Conservation (phyloP, 2,888 invertebrate genomes). For the Caenorhabditis sp. region DNA sequence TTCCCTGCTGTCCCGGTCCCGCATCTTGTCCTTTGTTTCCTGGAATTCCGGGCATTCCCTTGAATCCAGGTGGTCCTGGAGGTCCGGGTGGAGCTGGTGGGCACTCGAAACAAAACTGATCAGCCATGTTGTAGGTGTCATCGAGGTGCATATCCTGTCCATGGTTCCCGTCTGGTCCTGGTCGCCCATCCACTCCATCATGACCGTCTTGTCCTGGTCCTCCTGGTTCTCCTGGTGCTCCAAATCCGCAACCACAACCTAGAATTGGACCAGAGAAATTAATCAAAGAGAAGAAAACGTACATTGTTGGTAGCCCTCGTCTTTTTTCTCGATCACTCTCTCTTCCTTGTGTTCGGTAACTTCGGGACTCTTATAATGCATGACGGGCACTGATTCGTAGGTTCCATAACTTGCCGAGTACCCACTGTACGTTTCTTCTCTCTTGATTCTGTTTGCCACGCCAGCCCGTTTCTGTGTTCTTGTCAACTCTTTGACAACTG, state of each 20-base stretch:
- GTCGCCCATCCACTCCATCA: conserved; percentile 60
- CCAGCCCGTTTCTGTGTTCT: conserved; percentile 45
- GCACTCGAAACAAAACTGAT: conserved; percentile 68
- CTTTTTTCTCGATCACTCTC: conserved; percentile 35
- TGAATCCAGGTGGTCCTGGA: conserved; percentile 62
- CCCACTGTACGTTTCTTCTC: conserved; percentile 57
- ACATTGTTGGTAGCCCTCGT: conserved; percentile 51
- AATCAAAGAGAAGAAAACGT: not conserved
- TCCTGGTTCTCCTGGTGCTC: conserved; percentile 67
- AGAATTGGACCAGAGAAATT: conserved; percentile 1
- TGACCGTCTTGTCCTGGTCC: conserved; percentile 58
- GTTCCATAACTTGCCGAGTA: conserved; percentile 67
- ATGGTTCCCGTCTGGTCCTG: conserved; percentile 54
- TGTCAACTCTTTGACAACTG: conserved; percentile 47
- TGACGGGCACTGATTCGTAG: conserved; percentile 53
- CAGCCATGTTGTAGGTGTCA: conserved; percentile 49
- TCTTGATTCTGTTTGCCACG: conserved; percentile 17
- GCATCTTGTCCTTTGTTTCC: conserved; percentile 56
- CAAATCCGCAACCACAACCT: conserved; percentile 72
- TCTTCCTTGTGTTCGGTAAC: conserved; percentile 55
- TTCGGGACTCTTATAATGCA: conserved; percentile 53
- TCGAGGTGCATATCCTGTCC: conserved; percentile 55
- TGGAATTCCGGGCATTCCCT: conserved; percentile 59
- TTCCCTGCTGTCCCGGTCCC: conserved; percentile 55
- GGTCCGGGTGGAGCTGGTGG: conserved; percentile 62